Evolutionary conservation across 1,140 invertebrate species (phyloP).

Genomic region (Drosophila pseudoananassae): DNA sequence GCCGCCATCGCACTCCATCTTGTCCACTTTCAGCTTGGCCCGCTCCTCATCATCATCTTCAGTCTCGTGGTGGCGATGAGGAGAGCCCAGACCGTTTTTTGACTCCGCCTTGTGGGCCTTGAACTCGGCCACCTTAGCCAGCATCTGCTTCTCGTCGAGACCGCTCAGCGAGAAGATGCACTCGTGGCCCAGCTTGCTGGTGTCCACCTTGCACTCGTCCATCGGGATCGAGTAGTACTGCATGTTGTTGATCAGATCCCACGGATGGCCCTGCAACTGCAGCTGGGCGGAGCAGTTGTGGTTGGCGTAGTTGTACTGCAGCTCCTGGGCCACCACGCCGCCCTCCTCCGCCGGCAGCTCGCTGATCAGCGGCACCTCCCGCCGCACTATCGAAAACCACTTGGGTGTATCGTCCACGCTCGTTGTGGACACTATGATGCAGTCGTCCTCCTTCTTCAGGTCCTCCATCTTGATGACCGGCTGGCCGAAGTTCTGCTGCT

Average conservation of each 20-base stretch:
- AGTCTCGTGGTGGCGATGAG: conserved; percentile 75
- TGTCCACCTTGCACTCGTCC: conserved; percentile 85
- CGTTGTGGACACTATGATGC: conserved; percentile 72
- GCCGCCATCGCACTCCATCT: conserved; percentile 7
- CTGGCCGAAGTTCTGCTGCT: conserved; percentile 3
- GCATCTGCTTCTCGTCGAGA: conserved; percentile 85
- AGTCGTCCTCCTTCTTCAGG: conserved; percentile 78
- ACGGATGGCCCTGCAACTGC: conserved; percentile 86
- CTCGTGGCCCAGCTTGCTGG: conserved; percentile 80
- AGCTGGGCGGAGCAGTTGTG: conserved; percentile 84
- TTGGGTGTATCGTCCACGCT: conserved; percentile 78
- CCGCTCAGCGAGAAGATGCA: conserved; percentile 86
- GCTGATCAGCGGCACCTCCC: conserved; percentile 75
- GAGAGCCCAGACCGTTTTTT: conserved; percentile 83
- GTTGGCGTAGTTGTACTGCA: conserved; percentile 66
- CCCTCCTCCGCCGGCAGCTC: conserved; percentile 67
- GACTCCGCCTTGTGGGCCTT: conserved; percentile 52
- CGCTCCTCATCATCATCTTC: conserved; percentile 77
- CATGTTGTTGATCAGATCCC: conserved; percentile 86
- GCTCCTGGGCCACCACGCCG: conserved; percentile 47
- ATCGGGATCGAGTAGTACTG: conserved; percentile 86
- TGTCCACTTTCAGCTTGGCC: conserved; percentile 36
- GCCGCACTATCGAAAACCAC: conserved; percentile 86
- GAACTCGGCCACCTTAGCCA: conserved; percentile 83
- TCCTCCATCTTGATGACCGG: conserved; percentile 52